Base-by-base conservation (phyloP, 2,797 vertebrate species). In the Enteromius paludinosus region DNA sequence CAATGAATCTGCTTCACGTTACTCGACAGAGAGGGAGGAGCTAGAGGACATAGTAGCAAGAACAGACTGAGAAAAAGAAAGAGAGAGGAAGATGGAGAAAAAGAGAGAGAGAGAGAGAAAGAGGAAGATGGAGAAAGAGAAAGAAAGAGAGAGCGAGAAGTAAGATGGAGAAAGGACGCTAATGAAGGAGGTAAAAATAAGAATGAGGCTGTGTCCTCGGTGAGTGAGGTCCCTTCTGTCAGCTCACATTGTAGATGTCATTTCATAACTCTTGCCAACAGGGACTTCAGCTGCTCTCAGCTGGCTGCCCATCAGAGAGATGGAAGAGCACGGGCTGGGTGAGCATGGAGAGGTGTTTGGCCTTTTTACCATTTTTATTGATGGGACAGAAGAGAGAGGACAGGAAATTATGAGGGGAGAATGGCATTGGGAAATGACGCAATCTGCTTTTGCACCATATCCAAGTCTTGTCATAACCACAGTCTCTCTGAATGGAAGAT, bases 191-290 rank as follows among this genome's bases (percentile, higher is more conserved):
- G 74, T 89, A 87, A 89, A 90, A 89, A 90, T 89, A 90, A 91
- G 84, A 90, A 89, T 86, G 83, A 90, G 87, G 90, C 83, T 89
- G 87, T 83, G 87, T 90, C 88, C 89, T 89, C 85, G n/a, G 87
- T 89, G 87, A 79, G 84, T 81, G 87, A 85, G 77, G 84, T 85
- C 74, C 85, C 85, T 89, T 82, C 84, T 33, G 87, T 81, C 81
- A 73, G 79, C 82, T 81, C 85, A 84, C 79, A 73, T 85, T 79
- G 64, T 28, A 78, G 75, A 64, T 64, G 81, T 81, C 61, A 85
- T 86, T 89, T 87, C 81, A 87, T 86, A 84, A 41, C 81, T 85
- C 54, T 68, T 54, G 68, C 77, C 84, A 77, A 65, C 43, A 80
- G 87, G 82, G 86, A 89, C 65, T 74, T 49, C 59, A 79, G 87